Base-by-base conservation (phyloP, 2,888 invertebrate genomes). In the Acrobasis repandana region DNA sequence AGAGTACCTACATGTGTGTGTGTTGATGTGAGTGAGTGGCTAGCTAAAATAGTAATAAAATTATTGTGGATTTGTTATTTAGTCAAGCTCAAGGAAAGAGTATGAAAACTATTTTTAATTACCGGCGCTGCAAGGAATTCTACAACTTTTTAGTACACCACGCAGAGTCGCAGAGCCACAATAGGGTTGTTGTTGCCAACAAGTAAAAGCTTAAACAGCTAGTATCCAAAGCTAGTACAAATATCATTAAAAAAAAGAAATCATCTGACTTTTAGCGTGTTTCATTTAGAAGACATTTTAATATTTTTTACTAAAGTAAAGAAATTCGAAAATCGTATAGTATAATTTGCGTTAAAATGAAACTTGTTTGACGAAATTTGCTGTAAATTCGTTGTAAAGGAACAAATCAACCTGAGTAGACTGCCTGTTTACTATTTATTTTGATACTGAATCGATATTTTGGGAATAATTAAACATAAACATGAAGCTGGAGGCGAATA, bases 401-500 rank as follows among this genome's bases (percentile, higher is more conserved):
- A 52, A 52, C 52, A 33, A 34, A 43, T 11, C 43, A 43, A 14
- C 43, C 14, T 54, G 5, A 38, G 63, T 71, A 64, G 59, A 69
- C 67, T 71, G 68, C 67, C 33, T 56, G 36, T 56, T 36, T 56
- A 50, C 14, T 50, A 50, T 58, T 58, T 51, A 51, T 58, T 58
- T 58, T 51, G 18, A 33, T 52, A 51, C 15, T 16, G 34, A 82
- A 82, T 84, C 80, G 73, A 85, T 84, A 80, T 72, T 76, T 69
- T 69, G 65, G 64, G 64, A 70, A 34, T 60, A 62, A 66, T 61
- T 36, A 54, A 38, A 34, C 47, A 36, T 43, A 78, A 85, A 67
- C 72, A 93, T 93, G 93, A 93, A 92, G 83, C 75, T 92, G 63
- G 93, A 93, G 67, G 90, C 92, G 14, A 92, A 93, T 77, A 90